Base-by-base conservation (phyloP, 1,140 invertebrate genomes). In the Neodiprion virginianus region DNA sequence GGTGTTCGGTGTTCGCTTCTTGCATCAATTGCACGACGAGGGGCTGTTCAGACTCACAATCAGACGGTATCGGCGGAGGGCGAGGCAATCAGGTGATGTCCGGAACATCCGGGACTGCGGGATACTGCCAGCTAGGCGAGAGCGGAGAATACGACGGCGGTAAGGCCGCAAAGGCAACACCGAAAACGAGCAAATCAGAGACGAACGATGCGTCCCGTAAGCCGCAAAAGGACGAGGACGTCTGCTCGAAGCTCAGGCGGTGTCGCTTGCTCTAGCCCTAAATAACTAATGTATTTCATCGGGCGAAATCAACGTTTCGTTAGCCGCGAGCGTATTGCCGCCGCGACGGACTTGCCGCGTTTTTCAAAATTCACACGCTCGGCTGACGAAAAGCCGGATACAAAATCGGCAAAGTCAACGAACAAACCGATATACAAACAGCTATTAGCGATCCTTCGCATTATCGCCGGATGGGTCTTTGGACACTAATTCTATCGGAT, bases 71-170 rank as follows among this genome's bases (percentile, higher is more conserved):
- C 61, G 7, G 71, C 61, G 48, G n/a, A 14, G 53, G 61, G 10
- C 71, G 71, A 72, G 50, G 61, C 66, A 66, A 40, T 40, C 28
- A 23, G 23, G 50, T 72, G 49, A n/a, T 14, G 48, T 50, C 61
- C 70, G 48, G 40, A 14, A 9, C 50, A 8, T 17, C 68, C 72
- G 72, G 48, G 23, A 49, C 72, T 67, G 23, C 12, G 61, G 65
- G 72, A 21, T 72, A 74, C 49, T 70, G 48, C 67, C 71, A 74
- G 48, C 67, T 77, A 14, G 72, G 40, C 61, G 69, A 75, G 48
- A 21, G 40, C 67, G 17, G 70, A 76, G 82, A 85, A 71, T 70
- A 71, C n/a, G 80, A 86, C 79, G 85, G 87, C 77, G 86, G 86
- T 88, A 88, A 88, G 87, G 76, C 53, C 53, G 53, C 11, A 61